Evolutionary conservation across 64 coral and sea anemone species (phyloP), one percentile per base, ranked within the genome.

Genomic region (Catalaphyllia jardinei): DNA sequence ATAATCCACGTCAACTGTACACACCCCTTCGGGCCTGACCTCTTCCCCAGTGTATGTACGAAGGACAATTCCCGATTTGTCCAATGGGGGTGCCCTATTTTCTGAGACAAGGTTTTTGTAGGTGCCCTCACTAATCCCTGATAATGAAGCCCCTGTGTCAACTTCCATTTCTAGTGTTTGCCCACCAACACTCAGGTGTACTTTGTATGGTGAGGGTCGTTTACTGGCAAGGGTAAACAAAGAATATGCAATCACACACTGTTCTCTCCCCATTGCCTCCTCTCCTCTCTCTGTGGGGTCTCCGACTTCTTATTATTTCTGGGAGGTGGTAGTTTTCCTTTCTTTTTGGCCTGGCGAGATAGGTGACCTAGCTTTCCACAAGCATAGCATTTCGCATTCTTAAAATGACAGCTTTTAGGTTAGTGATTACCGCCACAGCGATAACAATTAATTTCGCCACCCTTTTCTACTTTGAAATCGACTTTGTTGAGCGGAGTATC

Each of bases 321-420:
- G n/a, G n/a, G n/a, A 15, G 76, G 46, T 8, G 39, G 76, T 3
- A 50, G 1, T 78, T 24, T 78, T 78, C 4, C 10, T 78, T 78
- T 78, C 76, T 78, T 78, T 78, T 28, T 78, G 46, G 18, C 46
- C 46, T 49, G n/a, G 78, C 75, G 62, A 72, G 57, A 63, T 31
- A 90, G 28, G 71, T 94, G 87, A 4, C 87, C 92, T 50, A 77
- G 38, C 29, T 90, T 94, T 6, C 92, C 87, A 90, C 92, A 90
- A 16, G 4, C 19, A 75, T 77, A 78, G 71, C 73, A 94, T 69
- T 86, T 90, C 28, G 62, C 62, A 75, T 80, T 7, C 52, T 79
- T 94, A 80, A 86, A 92, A 71, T 79, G 29, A 65, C 93, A 94
- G 69, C 67, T 76, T 17, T 59, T 86, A 4, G 88, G 73, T n/a